phyloP scores from a whole-genome alignment of 2,113 vertebrate species.

The Hymenochirus boettgeri region DNA sequence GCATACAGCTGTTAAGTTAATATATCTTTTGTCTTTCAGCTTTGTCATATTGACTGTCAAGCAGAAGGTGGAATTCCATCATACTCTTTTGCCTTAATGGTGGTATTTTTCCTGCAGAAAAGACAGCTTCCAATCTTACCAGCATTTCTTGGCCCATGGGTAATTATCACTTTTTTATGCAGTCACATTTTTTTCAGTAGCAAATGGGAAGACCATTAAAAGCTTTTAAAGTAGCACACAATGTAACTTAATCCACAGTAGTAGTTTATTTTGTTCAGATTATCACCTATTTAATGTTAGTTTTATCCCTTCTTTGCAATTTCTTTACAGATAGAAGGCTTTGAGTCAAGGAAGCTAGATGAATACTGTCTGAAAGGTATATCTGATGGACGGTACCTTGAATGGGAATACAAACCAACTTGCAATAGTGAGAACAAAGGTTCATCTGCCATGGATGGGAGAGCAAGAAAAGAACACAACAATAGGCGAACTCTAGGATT shows the following conservation, averaged over 20 bases:
- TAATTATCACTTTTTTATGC: constrained; percentile 50
- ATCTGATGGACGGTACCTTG: constrained; percentile 70
- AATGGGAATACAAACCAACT: constrained; percentile 83
- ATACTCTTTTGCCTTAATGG: constrained; percentile 96
- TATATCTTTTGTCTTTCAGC: constrained; percentile 58
- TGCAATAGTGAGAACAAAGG: constrained; percentile 71
- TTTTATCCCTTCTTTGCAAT: constrained; percentile 12
- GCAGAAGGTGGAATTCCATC: constrained; percentile 94
- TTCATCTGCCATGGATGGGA: constrained; percentile 63
- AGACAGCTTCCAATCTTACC: constrained; percentile 85
- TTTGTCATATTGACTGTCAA: constrained; percentile 95
- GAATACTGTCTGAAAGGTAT: constrained; percentile 88
- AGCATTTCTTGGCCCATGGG: constrained; percentile 88
- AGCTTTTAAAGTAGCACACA: too few species aligned
- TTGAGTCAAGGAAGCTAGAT: constrained; percentile 85
- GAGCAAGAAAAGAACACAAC: constrained; percentile 70
- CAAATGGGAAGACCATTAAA: too few species aligned
- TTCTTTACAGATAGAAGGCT: constrained; percentile 83
- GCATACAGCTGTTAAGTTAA: too few species aligned
- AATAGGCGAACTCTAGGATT: constrained; percentile 57
- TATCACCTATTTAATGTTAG: too few species aligned
- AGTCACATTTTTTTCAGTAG: too few species aligned
- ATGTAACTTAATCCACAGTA: too few species aligned
- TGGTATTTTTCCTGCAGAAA: constrained; percentile 98
- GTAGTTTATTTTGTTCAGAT: too few species aligned